Evolutionary conservation across 2,888 invertebrate species (phyloP).

Genomic region (Chesias legatella): DNA sequence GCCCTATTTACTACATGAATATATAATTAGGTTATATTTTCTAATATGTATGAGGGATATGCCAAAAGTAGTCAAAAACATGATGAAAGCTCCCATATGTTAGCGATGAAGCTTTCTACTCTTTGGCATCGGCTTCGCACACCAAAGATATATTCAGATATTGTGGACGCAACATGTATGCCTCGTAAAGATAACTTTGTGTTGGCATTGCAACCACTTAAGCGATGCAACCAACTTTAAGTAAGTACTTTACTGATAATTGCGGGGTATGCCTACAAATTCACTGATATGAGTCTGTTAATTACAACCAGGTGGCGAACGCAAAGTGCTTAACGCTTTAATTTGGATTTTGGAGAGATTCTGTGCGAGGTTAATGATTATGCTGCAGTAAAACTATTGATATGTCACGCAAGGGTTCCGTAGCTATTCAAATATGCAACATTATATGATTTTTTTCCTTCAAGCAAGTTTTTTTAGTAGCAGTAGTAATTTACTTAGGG

Average conservation of each 20-base stretch:
- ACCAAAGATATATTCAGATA: conserved; percentile 27
- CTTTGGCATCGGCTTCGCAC: conserved; percentile 28
- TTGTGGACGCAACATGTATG: conserved; percentile 35
- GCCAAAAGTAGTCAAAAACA: too few relatives aligned
- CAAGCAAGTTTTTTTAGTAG: too few relatives aligned
- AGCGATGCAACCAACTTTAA: conserved; percentile 35
- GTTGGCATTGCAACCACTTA: conserved; percentile 34
- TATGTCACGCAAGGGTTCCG: too few relatives aligned
- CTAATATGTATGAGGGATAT: too few relatives aligned
- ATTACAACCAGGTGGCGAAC: conserved; percentile 26
- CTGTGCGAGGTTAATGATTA: too few relatives aligned
- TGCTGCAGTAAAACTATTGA: too few relatives aligned
- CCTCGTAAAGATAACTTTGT: conserved; percentile 35
- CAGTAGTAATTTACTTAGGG: too few relatives aligned
- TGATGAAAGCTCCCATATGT: too few relatives aligned
- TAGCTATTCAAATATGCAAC: too few relatives aligned
- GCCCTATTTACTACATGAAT: too few relatives aligned
- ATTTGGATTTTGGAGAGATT: not conserved
- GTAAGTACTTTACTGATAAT: conserved; percentile 37
- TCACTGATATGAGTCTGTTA: conserved; percentile 25
- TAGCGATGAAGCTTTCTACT: conserved; percentile 16
- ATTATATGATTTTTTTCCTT: too few relatives aligned
- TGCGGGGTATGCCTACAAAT: conserved; percentile 30
- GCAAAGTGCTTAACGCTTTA: conserved; percentile 1
- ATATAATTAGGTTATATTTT: too few relatives aligned